phyloP scores from a whole-genome alignment of 2,888 invertebrate species.

The Ichneumoninae sp. region DNA sequence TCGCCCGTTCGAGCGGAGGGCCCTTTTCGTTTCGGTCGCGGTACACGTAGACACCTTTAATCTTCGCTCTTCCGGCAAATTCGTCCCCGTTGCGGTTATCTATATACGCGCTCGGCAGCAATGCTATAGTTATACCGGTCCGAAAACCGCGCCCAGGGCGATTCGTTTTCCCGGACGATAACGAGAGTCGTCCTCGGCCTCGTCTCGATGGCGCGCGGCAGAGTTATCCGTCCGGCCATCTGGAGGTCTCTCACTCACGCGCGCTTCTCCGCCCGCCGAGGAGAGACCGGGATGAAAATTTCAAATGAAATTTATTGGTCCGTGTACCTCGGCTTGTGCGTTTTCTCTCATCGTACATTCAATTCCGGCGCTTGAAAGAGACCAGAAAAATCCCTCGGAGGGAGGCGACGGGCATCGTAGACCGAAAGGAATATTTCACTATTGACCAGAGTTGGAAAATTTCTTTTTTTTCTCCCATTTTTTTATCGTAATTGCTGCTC shows the following conservation, averaged over 20 bases:
- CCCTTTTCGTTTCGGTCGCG: too few species aligned
- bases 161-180: conserved; percentile 36
- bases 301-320: conserved; percentile 63
- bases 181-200: conserved; percentile 45
- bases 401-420: neutral
- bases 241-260: conserved; percentile 30
- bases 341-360: conserved; percentile 52
- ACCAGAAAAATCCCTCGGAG: conserved; percentile 22
- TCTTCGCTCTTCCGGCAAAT: conserved; percentile 30
- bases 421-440: conserved; percentile 44
- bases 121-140: conserved; percentile 39
- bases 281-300: conserved; percentile 54
- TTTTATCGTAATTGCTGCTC: conserved; percentile 46
- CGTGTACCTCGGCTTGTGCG: conserved; percentile 44
- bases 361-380: conserved; percentile 51
- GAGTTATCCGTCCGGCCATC: conserved; percentile 56
- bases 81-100: conserved; percentile 38
- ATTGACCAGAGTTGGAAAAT: conserved; percentile 42
- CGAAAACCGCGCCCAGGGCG: conserved; percentile 36
- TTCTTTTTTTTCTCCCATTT: conserved; percentile 15
- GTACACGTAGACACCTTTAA: conserved; percentile 40
- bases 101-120: conserved; percentile 15
- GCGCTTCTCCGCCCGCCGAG: conserved; percentile 37
- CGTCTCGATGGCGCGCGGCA: conserved; percentile 33
- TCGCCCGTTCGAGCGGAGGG: too few species aligned